phyloP scores from a whole-genome alignment of 2,113 vertebrate genomes.

The Xenus cinereus region DNA sequence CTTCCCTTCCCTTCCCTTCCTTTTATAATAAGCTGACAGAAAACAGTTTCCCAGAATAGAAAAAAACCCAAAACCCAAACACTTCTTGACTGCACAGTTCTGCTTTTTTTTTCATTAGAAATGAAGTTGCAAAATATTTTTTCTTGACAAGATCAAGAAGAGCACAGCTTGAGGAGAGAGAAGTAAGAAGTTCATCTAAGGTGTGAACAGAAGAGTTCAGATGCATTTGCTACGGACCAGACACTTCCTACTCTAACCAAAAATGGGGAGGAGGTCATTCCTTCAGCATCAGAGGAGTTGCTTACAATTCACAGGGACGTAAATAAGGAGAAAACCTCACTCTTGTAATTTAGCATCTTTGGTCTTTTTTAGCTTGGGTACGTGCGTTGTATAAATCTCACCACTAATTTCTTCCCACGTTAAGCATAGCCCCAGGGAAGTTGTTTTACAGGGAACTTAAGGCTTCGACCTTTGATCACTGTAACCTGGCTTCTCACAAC shows the following conservation, averaged over 20 bases:
- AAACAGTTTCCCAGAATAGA: background rate
- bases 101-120: background rate
- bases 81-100: background rate
- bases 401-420: background rate
- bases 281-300: background rate
- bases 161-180: background rate
- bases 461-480: constrained; percentile 36
- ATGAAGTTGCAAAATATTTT: background rate
- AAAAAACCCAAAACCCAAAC: background rate
- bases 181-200: background rate
- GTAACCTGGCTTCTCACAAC: background rate
- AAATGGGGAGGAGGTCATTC: background rate
- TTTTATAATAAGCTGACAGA: background rate
- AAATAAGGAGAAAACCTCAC: background rate
- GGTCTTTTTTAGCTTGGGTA: background rate
- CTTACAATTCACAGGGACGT: background rate
- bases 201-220: background rate
- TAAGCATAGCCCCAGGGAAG: background rate
- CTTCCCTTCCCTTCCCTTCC: no score
- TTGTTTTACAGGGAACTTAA: constrained; percentile 43
- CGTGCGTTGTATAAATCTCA: background rate
- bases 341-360: background rate
- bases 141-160: background rate
- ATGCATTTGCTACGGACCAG: background rate
- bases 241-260: background rate